These are phyloP conservation scores for Reticulitermes speratus DNA, from an alignment of 1,140 invertebrate genomes.

Conservation along the genomic window DNA sequence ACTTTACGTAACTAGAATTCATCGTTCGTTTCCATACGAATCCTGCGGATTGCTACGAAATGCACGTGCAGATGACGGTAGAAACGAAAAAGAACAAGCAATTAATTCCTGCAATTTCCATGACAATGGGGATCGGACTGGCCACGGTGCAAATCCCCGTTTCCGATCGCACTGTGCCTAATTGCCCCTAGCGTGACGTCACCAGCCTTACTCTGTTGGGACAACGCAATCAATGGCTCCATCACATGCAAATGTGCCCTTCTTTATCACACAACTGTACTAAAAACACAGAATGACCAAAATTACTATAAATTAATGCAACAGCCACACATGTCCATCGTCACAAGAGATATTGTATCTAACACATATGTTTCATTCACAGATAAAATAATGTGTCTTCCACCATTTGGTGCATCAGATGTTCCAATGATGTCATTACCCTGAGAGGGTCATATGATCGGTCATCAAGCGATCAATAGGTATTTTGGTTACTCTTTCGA, in stretches of 20 bases:
- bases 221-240: slow-evolving; percentile 12
- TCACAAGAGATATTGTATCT: not conserved
- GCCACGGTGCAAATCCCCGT: slow-evolving; percentile 9
- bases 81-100: slow-evolving; percentile 25
- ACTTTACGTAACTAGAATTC: too few relatives aligned
- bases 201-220: not conserved
- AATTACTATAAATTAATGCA: not conserved
- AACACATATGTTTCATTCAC: not conserved
- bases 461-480: not conserved
- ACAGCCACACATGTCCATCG: not conserved
- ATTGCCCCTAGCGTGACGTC: slow-evolving; percentile 21
- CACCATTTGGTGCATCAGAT: not conserved
- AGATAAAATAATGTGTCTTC: not conserved
- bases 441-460: not conserved
- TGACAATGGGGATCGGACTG: slow-evolving; percentile 21
- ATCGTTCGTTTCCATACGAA: too few relatives aligned
- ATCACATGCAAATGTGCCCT: not conserved
- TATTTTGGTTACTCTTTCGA: not conserved
- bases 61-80: not conserved
- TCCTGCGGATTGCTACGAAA: too few relatives aligned
- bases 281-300: not conserved
- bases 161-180: slow-evolving; percentile 23
- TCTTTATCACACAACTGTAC: not conserved
- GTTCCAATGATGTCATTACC: not conserved
- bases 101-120: slow-evolving; percentile 27